phyloP scores from a whole-genome alignment of 2,888 invertebrate species.

The Protula sp. region DNA sequence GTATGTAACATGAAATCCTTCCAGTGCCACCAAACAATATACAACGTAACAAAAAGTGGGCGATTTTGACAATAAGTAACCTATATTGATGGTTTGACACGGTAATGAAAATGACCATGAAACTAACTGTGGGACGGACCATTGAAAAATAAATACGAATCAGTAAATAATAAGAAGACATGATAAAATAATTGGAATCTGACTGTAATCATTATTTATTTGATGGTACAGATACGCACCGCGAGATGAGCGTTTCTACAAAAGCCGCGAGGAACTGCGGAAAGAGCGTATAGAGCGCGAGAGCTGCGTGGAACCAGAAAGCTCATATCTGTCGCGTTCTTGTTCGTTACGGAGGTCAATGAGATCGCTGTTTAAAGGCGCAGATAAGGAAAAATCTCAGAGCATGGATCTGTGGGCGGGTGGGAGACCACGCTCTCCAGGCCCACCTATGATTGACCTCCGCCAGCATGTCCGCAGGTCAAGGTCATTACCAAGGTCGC shows the following conservation, averaged over 20 bases:
- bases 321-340: background rate
- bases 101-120: too few species aligned
- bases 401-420: background rate
- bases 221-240: background rate
- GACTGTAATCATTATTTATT: too few species aligned
- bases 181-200: too few species aligned
- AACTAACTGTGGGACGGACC: too few species aligned
- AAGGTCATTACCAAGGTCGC: background rate
- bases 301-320: background rate
- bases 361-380: background rate
- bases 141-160: too few species aligned
- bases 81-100: too few species aligned
- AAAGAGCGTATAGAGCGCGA: too few species aligned
- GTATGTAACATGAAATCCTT: too few species aligned
- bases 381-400: background rate
- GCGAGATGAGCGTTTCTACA: background rate
- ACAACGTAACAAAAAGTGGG: too few species aligned
- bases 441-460: background rate
- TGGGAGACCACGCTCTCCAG: background rate
- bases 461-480: background rate
- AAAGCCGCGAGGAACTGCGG: background rate
- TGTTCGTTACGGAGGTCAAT: background rate
- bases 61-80: too few species aligned
- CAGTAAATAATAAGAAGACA: too few species aligned
- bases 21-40: too few species aligned